A percentile compares a stretch with the other conserved stretches of the same genome.
Conservation (phyloP, 2,113 vertebrate genomes). For the Ondatra zibethicus region DNA sequence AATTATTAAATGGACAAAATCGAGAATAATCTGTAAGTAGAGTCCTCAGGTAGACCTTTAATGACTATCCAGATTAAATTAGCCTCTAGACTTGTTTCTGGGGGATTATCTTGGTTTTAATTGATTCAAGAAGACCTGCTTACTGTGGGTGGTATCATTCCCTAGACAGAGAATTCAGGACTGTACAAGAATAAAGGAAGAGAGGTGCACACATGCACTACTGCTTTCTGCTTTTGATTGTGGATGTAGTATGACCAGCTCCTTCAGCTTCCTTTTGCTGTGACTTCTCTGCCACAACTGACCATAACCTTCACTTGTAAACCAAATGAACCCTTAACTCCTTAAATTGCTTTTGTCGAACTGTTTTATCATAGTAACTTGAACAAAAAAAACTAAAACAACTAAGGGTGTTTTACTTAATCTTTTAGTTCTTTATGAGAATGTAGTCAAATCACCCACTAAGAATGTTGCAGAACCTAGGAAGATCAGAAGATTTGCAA, state of each 20-base stretch:
- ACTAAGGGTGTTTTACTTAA: background rate
- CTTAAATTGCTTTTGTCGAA: background rate
- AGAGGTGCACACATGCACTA: background rate
- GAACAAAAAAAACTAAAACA: background rate
- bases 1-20: background rate
- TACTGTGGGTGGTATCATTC: background rate
- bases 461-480: background rate
- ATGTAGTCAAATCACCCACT: background rate
- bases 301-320: background rate
- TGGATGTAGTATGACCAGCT: background rate
- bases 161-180: background rate
- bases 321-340: background rate
- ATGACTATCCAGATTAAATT: background rate
- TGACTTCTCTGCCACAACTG: background rate
- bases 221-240: background rate
- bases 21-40: background rate
- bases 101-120: background rate
- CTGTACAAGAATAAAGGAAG: background rate
- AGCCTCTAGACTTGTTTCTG: background rate
- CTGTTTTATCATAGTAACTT: background rate
- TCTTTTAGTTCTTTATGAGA: background rate
- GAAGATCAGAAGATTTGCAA: background rate
- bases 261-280: background rate
- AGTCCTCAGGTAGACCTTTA: background rate
- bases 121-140: background rate